Evolutionary conservation across 2,113 vertebrate species (phyloP), one percentile per base, ranked within the genome.

Genomic region (Empidonax traillii): DNA sequence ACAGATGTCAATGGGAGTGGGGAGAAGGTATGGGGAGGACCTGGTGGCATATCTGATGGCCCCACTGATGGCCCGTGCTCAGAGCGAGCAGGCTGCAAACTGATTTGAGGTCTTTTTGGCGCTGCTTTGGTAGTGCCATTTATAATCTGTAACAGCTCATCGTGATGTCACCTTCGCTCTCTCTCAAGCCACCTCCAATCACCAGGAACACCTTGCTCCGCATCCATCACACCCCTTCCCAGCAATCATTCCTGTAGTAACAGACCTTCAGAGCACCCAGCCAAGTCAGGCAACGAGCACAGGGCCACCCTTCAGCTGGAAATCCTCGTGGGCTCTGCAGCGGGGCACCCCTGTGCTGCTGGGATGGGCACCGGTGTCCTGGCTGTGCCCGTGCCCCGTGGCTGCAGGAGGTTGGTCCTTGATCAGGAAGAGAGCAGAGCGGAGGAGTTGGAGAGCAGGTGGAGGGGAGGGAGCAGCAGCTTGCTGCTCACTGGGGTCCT

Each of bases 391-490:
- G 1, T 55, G 65, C 52, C 86, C 8, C 2, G 46, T 1, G 39
- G 81, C 72, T 3, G 4, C 25, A 5, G 89, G 39, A 86, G 69
- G 19, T 63, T 71, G 82, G 55, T 56, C 4, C 0, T 18, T 68
- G 79, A 80, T 28, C 39, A 82, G 85, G 84, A 56, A 85, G 53
- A 37, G 37, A 80, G 88, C 66, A 78, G 58, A 77, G 80, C 0
- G 1, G 44, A 76, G 46, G 67, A 95, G 90, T 68, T 68, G 76
- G 24, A 67, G 82, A 93, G 85, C 93, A 96, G 89, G 94, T 81
- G 91, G 82, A 78, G 71, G 44, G 62, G 58, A 23, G 55, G 65
- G 65, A 95, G 94, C 84, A 93, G 87, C 94, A 96, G 95, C 92
- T 95, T 94, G 93, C 84, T 75, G 85, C 93, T 85, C 4, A 2